Base-by-base conservation (phyloP, 2,888 invertebrate genomes). In the Lochmaea capreae region DNA sequence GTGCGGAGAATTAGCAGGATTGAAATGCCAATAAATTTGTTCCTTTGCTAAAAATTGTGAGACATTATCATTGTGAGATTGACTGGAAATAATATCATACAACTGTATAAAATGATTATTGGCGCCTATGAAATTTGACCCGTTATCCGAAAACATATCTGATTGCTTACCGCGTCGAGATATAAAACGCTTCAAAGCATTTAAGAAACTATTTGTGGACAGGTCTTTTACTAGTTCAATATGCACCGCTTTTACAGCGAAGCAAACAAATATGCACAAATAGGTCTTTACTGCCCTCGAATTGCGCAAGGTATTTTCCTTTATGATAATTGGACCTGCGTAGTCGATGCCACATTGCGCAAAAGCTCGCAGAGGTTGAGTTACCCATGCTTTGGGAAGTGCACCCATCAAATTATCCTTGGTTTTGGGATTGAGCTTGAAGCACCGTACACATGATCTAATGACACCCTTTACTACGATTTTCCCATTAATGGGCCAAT, bases 181-280 rank as follows among this genome's bases (percentile, higher is more conserved):
- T 4, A 46, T 46, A 12, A 46, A 46, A 4, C 46, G 11, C 14
- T 46, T 9, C 12, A 46, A 14, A n/a, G 16, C 43, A 62, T 67
- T 74, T 10, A 67, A 33, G 52, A 67, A 70, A 43, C 71, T 58
- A 12, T 74, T 14, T 16, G 72, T 72, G 2, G 33, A 69, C n/a
- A 72, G 58, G 46, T 68, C 62, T 3, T 49, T 16, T 6, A 22
- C 72, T 22, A 72, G 39, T 8, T 72, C 65, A 8, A 67, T 26
- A 9, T 67, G 67, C 2, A 72, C 18, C 22, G 72, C 62, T 9
- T 63, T 49, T 11, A 42, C 39, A 3, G 63, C 46, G n/a, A 61
- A 62, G 46, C 72, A 72, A n/a, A 72, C 63, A 67, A 72, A 72
- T 54, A 72, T 62, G 18, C 62, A 65, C 26, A 26, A n/a, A n/a